These are phyloP conservation scores for Drosophila setifemur DNA, from an alignment of 1,140 invertebrate species.

Conservation along the genomic window DNA sequence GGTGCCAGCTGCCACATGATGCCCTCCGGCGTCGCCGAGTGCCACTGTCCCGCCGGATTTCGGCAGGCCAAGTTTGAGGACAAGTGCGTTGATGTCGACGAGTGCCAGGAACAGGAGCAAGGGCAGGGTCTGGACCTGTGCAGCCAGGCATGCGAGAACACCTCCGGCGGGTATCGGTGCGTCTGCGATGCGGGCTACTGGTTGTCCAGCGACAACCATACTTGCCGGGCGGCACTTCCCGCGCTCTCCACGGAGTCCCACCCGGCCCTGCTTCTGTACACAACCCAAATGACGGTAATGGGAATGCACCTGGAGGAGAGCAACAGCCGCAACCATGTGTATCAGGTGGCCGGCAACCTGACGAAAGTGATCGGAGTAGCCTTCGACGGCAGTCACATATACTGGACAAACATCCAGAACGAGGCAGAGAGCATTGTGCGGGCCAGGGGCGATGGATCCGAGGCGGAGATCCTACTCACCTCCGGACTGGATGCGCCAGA, in stretches of 20 bases:
- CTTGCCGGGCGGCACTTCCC: slow-evolving; percentile 86
- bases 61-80: slow-evolving; percentile 60
- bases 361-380: slow-evolving; percentile 87
- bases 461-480: slow-evolving; percentile 85
- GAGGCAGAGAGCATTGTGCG: slow-evolving; percentile 87
- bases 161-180: slow-evolving; percentile 90
- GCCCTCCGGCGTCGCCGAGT: slow-evolving; percentile 81
- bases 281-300: slow-evolving; percentile 83
- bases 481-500: slow-evolving; percentile 88
- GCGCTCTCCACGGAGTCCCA: slow-evolving; percentile 69
- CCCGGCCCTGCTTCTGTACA: slow-evolving; percentile 87
- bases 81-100: slow-evolving; percentile 88
- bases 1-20: slow-evolving; percentile 63
- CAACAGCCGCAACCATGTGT: slow-evolving; percentile 69
- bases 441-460: slow-evolving; percentile 84
- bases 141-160: slow-evolving; percentile 92
- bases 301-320: slow-evolving; percentile 83
- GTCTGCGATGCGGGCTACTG: slow-evolving; percentile 90
- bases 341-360: slow-evolving; percentile 83
- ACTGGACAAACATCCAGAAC: slow-evolving; percentile 88
- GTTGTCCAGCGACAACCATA: slow-evolving; percentile 85
- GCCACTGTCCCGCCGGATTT: slow-evolving; percentile 83
- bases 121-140: slow-evolving; percentile 87
- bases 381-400: slow-evolving; percentile 87
- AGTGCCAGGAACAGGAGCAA: slow-evolving; percentile 85